These are phyloP conservation scores for Petrocephalus microphthalmus DNA, from an alignment of 2,113 vertebrate genomes.

Conservation along the genomic window DNA sequence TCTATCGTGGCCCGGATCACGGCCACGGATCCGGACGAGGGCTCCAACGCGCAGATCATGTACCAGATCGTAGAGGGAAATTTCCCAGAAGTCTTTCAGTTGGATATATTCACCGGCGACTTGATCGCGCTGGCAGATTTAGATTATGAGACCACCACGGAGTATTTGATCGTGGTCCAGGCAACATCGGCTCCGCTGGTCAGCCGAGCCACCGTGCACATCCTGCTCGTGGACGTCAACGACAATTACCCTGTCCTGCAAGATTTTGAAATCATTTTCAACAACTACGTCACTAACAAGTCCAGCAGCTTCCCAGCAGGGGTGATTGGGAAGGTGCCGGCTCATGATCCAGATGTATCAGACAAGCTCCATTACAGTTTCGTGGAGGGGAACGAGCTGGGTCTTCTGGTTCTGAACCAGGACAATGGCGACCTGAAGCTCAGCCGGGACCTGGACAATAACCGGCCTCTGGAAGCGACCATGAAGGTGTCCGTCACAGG, in stretches of 20 bases:
- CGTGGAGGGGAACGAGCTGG: constrained; percentile 85
- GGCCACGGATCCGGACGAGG: constrained; percentile 82
- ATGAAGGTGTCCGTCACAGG: constrained; percentile 89
- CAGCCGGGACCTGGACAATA: constrained; percentile 84
- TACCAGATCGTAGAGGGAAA: constrained; percentile 97
- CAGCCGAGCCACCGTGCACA: constrained; percentile 82
- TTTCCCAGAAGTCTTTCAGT: constrained; percentile 83
- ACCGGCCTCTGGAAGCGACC: constrained; percentile 82
- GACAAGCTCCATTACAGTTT: constrained; percentile 86
- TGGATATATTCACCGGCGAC: constrained; percentile 88
- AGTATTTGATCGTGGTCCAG: constrained; percentile 89
- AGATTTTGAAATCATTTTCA: constrained; percentile 95
- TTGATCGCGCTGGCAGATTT: constrained; percentile 79
- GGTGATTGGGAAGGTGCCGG: constrained; percentile 87
- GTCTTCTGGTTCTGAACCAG: constrained; percentile 75
- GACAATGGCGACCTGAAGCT: constrained; percentile 83
- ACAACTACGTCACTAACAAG: constrained; percentile 93
- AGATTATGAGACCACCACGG: constrained; percentile 81
- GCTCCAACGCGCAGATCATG: constrained; percentile 93
- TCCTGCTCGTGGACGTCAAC: constrained; percentile 82
- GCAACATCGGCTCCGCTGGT: constrained; percentile 91
- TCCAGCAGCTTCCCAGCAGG: constrained; percentile 91
- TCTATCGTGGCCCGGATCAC: constrained; percentile 81
- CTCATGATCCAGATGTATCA: constrained; percentile 84
- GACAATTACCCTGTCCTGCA: constrained; percentile 81